Evolutionary conservation across 2,113 vertebrate genomes (phyloP).

Genomic region (Arothron firmamentum): DNA sequence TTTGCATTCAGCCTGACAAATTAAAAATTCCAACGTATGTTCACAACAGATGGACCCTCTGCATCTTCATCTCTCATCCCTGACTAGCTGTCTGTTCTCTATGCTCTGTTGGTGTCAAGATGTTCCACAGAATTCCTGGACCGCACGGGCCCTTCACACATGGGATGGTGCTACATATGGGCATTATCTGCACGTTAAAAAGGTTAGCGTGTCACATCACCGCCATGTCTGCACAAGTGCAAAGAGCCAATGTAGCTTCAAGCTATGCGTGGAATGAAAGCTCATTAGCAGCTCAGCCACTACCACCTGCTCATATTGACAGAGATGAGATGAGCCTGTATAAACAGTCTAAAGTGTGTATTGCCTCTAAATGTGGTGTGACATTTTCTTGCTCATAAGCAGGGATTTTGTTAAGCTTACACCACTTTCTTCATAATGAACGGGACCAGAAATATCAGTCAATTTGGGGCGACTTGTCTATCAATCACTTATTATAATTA

Average conservation of each 20-base stretch:
- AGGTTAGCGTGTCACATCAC: conserved; percentile 20
- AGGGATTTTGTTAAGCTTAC: conserved; percentile 14
- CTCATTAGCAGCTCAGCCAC: conserved; percentile 26
- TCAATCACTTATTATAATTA: conserved; percentile 35
- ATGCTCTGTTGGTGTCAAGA: neutral
- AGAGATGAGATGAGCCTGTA: conserved; percentile 27
- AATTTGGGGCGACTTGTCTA: conserved; percentile 21
- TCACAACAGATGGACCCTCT: conserved; percentile 41
- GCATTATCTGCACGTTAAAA: conserved; percentile 19
- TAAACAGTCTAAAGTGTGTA: conserved; percentile 25
- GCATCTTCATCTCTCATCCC: conserved; percentile 31
- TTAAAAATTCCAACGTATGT: conserved; percentile 34
- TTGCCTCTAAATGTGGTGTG: conserved; percentile 27
- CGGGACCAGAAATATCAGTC: conserved; percentile 13
- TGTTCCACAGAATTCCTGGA: neutral
- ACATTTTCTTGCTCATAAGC: conserved; percentile 26
- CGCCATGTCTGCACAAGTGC: conserved; percentile 10
- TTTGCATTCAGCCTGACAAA: conserved; percentile 18
- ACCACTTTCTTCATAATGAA: conserved; percentile 9
- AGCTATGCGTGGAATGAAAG: conserved; percentile 21
- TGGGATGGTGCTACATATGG: conserved; percentile 5
- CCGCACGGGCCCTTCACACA: neutral
- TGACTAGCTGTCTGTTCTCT: conserved; percentile 14
- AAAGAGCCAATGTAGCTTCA: conserved; percentile 16
- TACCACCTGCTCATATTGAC: conserved; percentile 32